Evolutionary conservation across 2,888 invertebrate species (phyloP).

Genomic region (Sinhomidia bicolor): DNA sequence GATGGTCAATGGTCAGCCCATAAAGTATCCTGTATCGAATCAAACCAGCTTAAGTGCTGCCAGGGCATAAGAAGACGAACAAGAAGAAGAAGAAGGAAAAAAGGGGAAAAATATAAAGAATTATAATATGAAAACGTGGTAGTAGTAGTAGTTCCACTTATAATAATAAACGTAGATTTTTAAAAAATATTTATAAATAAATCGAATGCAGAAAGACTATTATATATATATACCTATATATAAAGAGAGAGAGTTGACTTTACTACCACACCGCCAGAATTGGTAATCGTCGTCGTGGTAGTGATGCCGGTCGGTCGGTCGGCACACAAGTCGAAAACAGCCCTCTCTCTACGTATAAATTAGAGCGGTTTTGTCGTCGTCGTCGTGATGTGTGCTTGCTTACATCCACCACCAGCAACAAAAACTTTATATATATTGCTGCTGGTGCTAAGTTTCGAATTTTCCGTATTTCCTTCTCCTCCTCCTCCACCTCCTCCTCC

Average conservation of each 20-base stretch:
- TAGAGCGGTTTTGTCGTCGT: too few relatives aligned
- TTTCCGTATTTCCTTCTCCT: constrained; percentile 5
- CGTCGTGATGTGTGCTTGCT: constrained; percentile 17
- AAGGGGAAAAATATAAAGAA: neutral
- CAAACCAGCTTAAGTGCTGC: neutral
- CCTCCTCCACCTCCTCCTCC: neutral
- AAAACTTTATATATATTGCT: neutral
- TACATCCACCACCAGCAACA: neutral
- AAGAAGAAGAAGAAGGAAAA: neutral
- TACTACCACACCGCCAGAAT: neutral
- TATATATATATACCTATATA: too few relatives aligned
- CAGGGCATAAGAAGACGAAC: neutral
- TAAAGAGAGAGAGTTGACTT: neutral
- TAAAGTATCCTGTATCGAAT: constrained; percentile 20
- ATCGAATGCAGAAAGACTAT: neutral
- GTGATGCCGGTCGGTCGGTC: constrained; percentile 30
- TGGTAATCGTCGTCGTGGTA: constrained; percentile 12
- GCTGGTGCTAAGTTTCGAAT: constrained; percentile 45
- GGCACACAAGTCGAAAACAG: constrained; percentile 37
- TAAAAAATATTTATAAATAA: constrained; percentile 10
- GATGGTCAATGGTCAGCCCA: constrained; percentile 38
- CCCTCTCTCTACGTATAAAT: constrained; percentile 16
- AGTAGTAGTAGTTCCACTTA: neutral
- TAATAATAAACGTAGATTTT: neutral
- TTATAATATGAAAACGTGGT: neutral